Percentiles rank a stretch among this genome's conserved stretches.
These are phyloP conservation scores for Paramormyrops kingsleyae DNA, from an alignment of 2,113 vertebrate species.

Conservation along the genomic window DNA sequence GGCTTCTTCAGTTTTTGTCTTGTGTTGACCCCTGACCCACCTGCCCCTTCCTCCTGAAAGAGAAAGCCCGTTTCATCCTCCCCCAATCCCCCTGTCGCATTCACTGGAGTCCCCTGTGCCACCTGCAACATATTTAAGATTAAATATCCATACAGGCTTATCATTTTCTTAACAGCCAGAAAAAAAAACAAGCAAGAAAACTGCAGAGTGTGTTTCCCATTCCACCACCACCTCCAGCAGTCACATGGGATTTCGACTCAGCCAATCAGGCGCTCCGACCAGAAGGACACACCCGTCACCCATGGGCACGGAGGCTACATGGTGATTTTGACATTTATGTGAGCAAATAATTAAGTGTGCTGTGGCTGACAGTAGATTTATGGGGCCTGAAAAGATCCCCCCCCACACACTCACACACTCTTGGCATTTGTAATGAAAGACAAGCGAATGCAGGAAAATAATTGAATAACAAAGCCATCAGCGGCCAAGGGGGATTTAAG, in stretches of 20 bases:
- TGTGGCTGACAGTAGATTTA: conserved; percentile 3
- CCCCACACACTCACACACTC: neutral
- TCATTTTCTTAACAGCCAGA: neutral
- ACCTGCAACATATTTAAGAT: neutral
- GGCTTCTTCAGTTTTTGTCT: neutral
- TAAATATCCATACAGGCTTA: neutral
- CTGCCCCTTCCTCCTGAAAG: neutral
- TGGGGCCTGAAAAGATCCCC: neutral
- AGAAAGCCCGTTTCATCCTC: neutral
- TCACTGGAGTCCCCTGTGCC: neutral
- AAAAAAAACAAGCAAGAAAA: neutral
- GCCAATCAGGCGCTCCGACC: neutral
- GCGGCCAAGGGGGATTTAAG: neutral
- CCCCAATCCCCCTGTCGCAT: neutral
- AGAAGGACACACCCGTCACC: neutral
- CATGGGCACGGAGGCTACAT: neutral
- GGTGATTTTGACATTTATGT: conserved; percentile 17
- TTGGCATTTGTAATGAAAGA: conserved; percentile 3
- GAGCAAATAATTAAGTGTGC: conserved; percentile 5
- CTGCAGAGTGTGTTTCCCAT: neutral
- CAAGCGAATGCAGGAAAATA: conserved; percentile 2
- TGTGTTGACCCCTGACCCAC: neutral
- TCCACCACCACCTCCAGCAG: neutral
- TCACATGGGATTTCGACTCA: neutral
- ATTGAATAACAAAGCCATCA: conserved; percentile 8